Conservation (phyloP, 2,113 vertebrate species). For the Grallaria varia region DNA sequence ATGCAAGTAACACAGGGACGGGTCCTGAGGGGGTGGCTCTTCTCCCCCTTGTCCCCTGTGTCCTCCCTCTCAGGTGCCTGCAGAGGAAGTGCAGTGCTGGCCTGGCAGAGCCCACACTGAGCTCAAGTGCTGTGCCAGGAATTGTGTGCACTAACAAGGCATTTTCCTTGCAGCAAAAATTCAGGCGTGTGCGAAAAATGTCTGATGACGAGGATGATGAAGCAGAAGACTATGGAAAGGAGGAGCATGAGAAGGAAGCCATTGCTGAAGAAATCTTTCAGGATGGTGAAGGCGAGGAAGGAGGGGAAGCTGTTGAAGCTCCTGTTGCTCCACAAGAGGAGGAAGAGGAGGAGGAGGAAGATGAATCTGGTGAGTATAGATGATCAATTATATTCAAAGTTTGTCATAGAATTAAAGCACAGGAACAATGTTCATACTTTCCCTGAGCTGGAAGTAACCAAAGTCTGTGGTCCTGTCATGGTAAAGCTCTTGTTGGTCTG, state of each 20-base stretch:
- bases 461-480: not conserved
- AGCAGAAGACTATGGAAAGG: slow-evolving; percentile 82
- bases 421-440: not conserved
- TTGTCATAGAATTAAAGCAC: not conserved
- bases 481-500: not conserved
- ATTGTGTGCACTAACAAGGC: not conserved
- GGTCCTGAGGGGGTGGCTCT: not conserved
- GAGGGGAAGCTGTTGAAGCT: slow-evolving; percentile 82
- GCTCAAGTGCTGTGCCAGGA: not conserved
- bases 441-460: not conserved
- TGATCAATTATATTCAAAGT: not conserved
- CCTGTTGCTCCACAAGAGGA: slow-evolving; percentile 78
- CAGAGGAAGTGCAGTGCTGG: not conserved
- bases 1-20: not conserved
- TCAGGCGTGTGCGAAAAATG: slow-evolving; percentile 91
- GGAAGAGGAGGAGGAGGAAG: slow-evolving; percentile 92
- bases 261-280: slow-evolving; percentile 97
- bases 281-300: slow-evolving; percentile 90
- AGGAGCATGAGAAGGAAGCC: slow-evolving; percentile 90
- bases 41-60: not conserved
- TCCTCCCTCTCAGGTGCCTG: not conserved
- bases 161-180: slow-evolving; percentile 86
- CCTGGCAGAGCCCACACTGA: not conserved
- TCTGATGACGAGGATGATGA: slow-evolving; percentile 96
- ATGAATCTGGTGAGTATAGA: slow-evolving; percentile 86